These are phyloP conservation scores for Chaetoderma sp. DNA, from an alignment of 2,888 invertebrate species.

Conservation along the genomic window DNA sequence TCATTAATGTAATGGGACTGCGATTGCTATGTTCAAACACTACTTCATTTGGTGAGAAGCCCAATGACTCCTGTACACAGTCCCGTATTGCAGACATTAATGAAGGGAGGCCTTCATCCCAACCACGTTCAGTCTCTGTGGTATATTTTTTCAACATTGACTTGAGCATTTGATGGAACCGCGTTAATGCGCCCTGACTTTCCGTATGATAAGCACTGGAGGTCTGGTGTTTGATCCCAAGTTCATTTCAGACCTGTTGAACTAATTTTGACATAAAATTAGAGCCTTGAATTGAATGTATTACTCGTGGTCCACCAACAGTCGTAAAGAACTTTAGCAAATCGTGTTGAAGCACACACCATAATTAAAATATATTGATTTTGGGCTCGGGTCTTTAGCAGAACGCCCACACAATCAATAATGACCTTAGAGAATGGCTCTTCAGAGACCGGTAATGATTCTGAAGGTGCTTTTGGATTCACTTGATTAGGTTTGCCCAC, in stretches of 20 bases:
- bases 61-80: not conserved
- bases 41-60: not conserved
- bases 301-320: constrained; percentile 10
- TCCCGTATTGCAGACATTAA: not conserved
- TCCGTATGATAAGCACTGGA: constrained; percentile 18
- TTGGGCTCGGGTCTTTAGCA: constrained; percentile 9
- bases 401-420: constrained; percentile 12
- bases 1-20: not conserved
- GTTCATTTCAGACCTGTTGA: constrained; percentile 6
- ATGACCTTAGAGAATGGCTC: constrained; percentile 16
- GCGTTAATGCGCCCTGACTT: not conserved
- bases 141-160: not conserved
- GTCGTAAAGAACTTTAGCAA: constrained; percentile 8
- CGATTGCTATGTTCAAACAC: constrained; percentile 19
- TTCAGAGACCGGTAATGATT: constrained; percentile 14
- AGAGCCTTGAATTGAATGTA: constrained; percentile 18
- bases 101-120: not conserved
- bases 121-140: not conserved
- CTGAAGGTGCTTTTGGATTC: not conserved
- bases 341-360: constrained; percentile 14
- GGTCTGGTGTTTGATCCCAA: constrained; percentile 11
- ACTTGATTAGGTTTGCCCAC: constrained; percentile 10
- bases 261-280: constrained; percentile 17
- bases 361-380: constrained; percentile 17
- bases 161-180: not conserved